Base-by-base conservation (phyloP, 2,113 vertebrate genomes). In the Lampris incognitus region DNA sequence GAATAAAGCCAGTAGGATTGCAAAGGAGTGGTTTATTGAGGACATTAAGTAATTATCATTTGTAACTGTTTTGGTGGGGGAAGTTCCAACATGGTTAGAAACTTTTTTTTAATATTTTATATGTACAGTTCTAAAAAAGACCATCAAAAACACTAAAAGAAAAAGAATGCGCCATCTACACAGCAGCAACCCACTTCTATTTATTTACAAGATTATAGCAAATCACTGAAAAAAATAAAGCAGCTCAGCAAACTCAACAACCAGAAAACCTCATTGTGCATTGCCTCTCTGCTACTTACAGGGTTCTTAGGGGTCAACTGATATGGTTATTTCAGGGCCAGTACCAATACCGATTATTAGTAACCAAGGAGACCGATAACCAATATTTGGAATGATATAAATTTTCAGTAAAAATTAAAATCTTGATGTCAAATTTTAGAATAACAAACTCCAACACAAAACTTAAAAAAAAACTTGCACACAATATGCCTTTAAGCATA, bases 11-110 rank as follows among this genome's bases (percentile, higher is more conserved):
- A 60, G 8, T 0, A 59, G 36, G 69, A 44, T 1, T 65, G 67
- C 52, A 63, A 75, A 78, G 37, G 4, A 76, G 69, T 74, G 81
- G 70, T 86, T 88, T 86, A 88, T 78, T 83, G 48, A 79, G 7
- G 48, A 10, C 77, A 62, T 0, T 36, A 24, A 24, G 24, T 24
- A 24, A 24, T 24, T 24, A 24, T 24, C 24, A 24, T 24, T 24
- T 24, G 24, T 24, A 24, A 24, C 24, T 24, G 24, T 24, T 24
- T 24, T 24, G 24, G 24, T 24, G 24, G 24, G 24, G 24, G 24
- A 24, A 24, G 24, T 24, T 24, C 24, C 24, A 24, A 24, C 24
- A 24, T 24, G 24, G 24, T 24, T 24, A 24, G 24, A 24, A 24
- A 24, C 24, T 24, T 24, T 24, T 24, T 24, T 24, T 24, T 24